phyloP scores from a whole-genome alignment of 2,888 invertebrate species.

The Zaprionus lineosus region DNA sequence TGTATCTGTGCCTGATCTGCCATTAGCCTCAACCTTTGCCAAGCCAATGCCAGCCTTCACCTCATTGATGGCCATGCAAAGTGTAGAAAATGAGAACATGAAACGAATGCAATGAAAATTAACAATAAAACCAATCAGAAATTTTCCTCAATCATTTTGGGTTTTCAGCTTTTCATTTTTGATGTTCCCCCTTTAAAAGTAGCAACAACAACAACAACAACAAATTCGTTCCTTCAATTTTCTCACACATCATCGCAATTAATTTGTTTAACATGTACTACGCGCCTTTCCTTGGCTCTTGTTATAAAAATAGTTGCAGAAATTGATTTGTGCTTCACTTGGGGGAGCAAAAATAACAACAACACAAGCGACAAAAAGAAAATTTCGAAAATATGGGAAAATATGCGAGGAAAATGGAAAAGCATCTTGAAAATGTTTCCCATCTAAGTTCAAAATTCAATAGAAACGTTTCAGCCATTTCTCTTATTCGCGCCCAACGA shows the following conservation, averaged over 20 bases:
- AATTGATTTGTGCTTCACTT: conserved; percentile 62
- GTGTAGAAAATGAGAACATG: conserved; percentile 14
- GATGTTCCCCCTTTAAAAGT: conserved; percentile 24
- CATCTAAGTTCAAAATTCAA: conserved; percentile 64
- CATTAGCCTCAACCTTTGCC: conserved; percentile 1
- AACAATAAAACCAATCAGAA: conserved; percentile 25
- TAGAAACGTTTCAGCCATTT: conserved; percentile 68
- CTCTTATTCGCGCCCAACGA: conserved; percentile 31
- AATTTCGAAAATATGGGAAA: no score
- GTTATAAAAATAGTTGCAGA: conserved; percentile 70
- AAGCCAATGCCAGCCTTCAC: not conserved
- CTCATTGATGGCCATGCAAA: conserved; percentile 15
- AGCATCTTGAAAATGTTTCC: no score
- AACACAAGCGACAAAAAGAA: no score
- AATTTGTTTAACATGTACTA: conserved; percentile 62
- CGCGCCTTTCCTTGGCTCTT: conserved; percentile 16
- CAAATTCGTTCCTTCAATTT: conserved; percentile 54
- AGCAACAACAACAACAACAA: conserved; percentile 7
- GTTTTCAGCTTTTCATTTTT: conserved; percentile 42
- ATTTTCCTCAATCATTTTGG: conserved; percentile 16
- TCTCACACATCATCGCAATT: conserved; percentile 63
- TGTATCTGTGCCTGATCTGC: not conserved
- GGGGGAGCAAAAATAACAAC: no score
- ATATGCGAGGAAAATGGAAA: no score
- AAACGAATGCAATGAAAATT: conserved; percentile 28